phyloP scores from a whole-genome alignment of 2,113 vertebrate genomes.

The Hypanus sabinus region DNA sequence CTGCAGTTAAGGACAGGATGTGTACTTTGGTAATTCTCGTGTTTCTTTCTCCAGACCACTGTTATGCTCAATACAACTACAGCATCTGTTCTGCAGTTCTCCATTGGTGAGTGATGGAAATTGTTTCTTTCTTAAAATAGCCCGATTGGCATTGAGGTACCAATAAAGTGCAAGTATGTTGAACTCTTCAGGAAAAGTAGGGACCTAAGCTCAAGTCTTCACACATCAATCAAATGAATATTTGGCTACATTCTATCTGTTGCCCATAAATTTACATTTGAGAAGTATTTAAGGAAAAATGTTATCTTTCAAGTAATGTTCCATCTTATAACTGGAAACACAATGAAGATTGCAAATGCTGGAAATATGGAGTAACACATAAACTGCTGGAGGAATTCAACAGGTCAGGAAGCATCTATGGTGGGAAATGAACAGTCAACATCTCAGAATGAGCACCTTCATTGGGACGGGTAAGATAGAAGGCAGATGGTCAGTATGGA shows the following conservation, averaged over 20 bases:
- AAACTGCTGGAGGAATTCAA: too few relatives aligned
- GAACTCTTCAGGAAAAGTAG: neutral
- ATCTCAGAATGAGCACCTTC: too few relatives aligned
- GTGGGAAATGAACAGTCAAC: too few relatives aligned
- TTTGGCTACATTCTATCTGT: neutral
- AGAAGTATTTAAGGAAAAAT: neutral
- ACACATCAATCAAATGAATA: neutral
- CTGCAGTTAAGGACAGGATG: conserved; percentile 39
- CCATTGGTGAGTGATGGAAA: conserved; percentile 73
- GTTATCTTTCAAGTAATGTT: neutral
- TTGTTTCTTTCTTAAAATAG: neutral
- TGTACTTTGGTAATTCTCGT: conserved; percentile 42
- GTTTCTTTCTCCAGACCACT: conserved; percentile 64
- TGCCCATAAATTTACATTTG: neutral
- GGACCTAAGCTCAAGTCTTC: neutral
- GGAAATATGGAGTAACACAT: too few relatives aligned
- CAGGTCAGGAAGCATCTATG: too few relatives aligned
- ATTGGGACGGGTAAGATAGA: too few relatives aligned
- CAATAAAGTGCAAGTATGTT: neutral
- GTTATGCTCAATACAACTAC: conserved; percentile 86
- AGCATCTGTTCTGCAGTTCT: conserved; percentile 91
- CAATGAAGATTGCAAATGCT: too few relatives aligned
- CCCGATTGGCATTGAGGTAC: neutral
- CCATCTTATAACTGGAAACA: neutral
- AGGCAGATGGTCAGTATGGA: too few relatives aligned